A percentile compares a stretch with the other conserved stretches of the same genome.
These are phyloP conservation scores for Ceratothoa steindachneri DNA, from an alignment of 2,888 invertebrate genomes.

Conservation along the genomic window DNA sequence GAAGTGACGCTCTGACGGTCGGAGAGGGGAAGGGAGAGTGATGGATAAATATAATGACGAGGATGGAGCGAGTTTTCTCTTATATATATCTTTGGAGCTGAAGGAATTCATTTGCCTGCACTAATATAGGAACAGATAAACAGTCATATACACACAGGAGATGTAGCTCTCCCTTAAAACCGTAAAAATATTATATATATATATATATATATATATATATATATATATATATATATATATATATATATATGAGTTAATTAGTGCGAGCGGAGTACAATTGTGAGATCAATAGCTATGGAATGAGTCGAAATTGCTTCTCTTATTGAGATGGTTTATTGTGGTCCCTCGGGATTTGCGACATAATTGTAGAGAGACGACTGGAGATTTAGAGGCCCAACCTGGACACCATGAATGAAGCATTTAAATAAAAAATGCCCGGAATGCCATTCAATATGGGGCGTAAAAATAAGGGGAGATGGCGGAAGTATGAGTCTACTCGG, in stretches of 20 bases:
- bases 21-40: background rate
- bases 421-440: background rate
- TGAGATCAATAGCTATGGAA: slow-evolving; percentile 1
- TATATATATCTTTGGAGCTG: no score
- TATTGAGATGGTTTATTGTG: slow-evolving; percentile 8
- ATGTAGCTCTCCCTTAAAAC: background rate
- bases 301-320: slow-evolving; percentile 9
- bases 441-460: background rate
- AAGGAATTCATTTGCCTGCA: no score
- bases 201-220: slow-evolving; percentile 15
- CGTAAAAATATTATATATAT: background rate
- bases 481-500: no score
- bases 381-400: background rate
- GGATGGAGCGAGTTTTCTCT: background rate
- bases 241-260: background rate
- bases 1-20: background rate
- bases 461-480: background rate
- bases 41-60: background rate
- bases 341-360: slow-evolving; percentile 6
- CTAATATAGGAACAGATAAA: no score
- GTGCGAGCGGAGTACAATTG: background rate
- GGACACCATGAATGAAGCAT: background rate
- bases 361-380: background rate
- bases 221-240: slow-evolving; percentile 13
- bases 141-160: background rate